phyloP scores from a whole-genome alignment of 2,113 vertebrate genomes.

The Garra rufa region DNA sequence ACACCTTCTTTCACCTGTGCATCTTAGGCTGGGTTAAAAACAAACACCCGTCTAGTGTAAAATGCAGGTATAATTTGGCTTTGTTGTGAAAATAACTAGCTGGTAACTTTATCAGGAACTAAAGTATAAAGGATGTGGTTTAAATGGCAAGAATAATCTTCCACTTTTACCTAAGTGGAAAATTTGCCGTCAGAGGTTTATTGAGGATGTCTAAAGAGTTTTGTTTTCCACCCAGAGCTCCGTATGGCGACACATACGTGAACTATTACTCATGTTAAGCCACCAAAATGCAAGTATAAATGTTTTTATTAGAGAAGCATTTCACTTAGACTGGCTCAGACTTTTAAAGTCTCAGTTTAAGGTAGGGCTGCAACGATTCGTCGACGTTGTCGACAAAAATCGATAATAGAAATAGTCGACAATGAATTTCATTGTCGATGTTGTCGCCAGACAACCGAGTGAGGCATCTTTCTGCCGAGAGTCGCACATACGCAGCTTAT shows the following conservation, averaged over 20 bases:
- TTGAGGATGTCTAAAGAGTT: constrained; percentile 1
- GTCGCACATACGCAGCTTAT: too few relatives aligned
- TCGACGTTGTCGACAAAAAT: too few relatives aligned
- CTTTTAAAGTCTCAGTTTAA: neutral
- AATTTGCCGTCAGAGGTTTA: neutral
- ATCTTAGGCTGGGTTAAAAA: neutral
- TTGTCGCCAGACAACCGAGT: too few relatives aligned
- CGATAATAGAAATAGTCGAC: too few relatives aligned
- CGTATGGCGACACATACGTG: neutral
- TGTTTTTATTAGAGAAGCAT: neutral
- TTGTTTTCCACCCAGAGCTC: neutral
- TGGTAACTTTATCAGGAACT: neutral
- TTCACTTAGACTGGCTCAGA: neutral
- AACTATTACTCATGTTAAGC: neutral
- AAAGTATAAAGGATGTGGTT: neutral
- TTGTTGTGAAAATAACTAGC: neutral
- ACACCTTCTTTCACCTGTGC: neutral
- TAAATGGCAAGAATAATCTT: neutral
- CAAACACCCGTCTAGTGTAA: neutral
- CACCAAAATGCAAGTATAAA: neutral
- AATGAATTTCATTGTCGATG: too few relatives aligned
- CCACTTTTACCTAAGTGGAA: neutral
- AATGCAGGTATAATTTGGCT: neutral
- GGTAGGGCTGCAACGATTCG: too few relatives aligned
- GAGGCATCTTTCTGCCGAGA: too few relatives aligned